Evolutionary conservation across 1,140 invertebrate genomes (phyloP), one percentile per base, ranked within the genome.

Genomic region (Hesperophylax magnus): DNA sequence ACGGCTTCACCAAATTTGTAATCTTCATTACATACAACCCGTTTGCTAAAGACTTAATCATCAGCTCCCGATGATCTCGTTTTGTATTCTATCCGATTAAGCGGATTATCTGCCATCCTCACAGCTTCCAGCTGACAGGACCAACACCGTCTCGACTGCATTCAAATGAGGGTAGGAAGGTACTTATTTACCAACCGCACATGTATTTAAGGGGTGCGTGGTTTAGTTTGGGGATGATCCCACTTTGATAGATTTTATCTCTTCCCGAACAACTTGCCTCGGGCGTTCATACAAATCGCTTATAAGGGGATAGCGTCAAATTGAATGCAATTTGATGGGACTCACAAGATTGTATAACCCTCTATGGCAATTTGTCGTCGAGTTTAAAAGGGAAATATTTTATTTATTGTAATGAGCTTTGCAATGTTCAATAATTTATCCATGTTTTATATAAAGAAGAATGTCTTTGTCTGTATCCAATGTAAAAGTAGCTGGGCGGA

Each of bases 81-180:
- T 0, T n/a, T n/a, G 56, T 60, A 65, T 24, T 27, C 15, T 27
- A 27, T 0, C 1, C 5, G 34, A 71, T 71, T 47, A 71, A 3
- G 14, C 15, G 31, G 67, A 71, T 71, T 47, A 71, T 47, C 67
- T 34, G 31, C 14, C 4, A 15, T 63, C 5, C 60, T 63, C 14
- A 63, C 61, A 22, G 22, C 61, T 9, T 24, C 27, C 20, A 9
- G 27, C 61, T 27, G 20, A n/a, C 61, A 17, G 14, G 54, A 27
- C 22, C 20, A 18, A 18, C 67, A 22, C 31, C 27, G 15, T 67
- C 65, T 3, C 65, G 17, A 1, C 54, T n/a, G 24, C 61, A 77
- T 77, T 77, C 74, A 77, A 77, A 77, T 77, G 74, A 77, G 24
- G 74, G 72, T 31, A 58, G 72, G n/a, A n/a, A n/a, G n/a, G 74